Conservation (phyloP, 2,888 invertebrate genomes). For the Ornithoptera alexandrae region DNA sequence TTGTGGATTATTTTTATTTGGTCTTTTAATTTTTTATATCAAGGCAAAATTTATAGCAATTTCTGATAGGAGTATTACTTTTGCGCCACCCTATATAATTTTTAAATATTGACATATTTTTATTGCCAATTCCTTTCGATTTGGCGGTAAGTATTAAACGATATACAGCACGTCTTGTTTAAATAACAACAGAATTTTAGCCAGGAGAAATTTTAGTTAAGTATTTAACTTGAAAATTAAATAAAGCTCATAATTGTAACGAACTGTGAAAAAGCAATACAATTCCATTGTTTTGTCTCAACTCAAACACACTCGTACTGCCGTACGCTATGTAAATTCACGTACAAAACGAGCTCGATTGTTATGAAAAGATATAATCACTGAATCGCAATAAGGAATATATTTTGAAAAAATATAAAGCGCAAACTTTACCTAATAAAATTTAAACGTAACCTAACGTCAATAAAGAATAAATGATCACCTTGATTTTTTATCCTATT, state of each 20-base stretch:
- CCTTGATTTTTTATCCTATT: background rate
- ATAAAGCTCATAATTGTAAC: background rate
- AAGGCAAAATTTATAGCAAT: no score
- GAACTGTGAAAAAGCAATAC: constrained; percentile 3
- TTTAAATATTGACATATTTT: no score
- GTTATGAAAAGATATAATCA: background rate
- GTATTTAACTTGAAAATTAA: background rate
- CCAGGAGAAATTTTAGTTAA: no score
- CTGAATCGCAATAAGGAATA: background rate
- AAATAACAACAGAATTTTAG: no score
- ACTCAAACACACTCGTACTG: background rate
- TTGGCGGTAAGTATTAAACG: no score
- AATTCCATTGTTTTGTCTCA: background rate
- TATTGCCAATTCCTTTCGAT: no score
- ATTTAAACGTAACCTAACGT: no score
- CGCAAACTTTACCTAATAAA: background rate
- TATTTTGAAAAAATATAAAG: background rate
- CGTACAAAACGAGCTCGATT: background rate
- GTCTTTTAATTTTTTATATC: no score
- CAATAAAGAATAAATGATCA: background rate
- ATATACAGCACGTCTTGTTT: no score
- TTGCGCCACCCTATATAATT: no score
- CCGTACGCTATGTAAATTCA: background rate
- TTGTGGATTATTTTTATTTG: no score
- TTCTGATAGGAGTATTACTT: no score